Percentiles rank a stretch among this genome's conserved stretches.
Evolutionary conservation across 2,113 vertebrate genomes (phyloP).

Genomic region (Menidia beryllina): DNA sequence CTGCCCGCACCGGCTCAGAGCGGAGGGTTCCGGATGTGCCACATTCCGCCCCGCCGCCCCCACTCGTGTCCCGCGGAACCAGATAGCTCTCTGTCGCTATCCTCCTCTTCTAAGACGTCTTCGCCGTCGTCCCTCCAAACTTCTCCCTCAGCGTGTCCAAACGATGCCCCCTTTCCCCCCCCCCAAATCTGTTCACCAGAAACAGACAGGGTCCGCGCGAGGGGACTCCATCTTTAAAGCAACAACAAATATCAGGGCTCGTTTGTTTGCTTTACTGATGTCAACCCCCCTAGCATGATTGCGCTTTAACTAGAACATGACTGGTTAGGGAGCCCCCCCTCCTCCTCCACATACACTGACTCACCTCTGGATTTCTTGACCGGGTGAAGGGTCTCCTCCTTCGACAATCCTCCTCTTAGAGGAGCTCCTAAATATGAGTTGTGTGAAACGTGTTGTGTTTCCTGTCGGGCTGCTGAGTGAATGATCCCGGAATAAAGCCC

Average conservation of each 20-base stretch:
- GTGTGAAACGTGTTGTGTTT: background rate
- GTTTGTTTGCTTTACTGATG: constrained; percentile 26
- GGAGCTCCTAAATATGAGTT: background rate
- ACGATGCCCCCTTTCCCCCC: too few species aligned
- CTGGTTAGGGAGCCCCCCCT: background rate
- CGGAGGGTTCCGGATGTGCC: constrained; percentile 33
- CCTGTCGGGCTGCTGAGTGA: constrained; percentile 29
- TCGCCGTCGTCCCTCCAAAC: background rate
- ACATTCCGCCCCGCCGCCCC: constrained; percentile 39
- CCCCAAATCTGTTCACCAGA: constrained; percentile 20
- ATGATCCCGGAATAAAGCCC: constrained; percentile 42
- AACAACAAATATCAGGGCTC: constrained; percentile 23
- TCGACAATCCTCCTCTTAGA: background rate
- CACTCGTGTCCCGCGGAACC: constrained; percentile 11
- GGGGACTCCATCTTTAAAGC: constrained; percentile 63
- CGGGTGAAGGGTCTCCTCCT: constrained; percentile 15
- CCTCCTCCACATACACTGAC: too few species aligned
- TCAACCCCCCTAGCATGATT: constrained; percentile 7
- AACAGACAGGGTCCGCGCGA: constrained; percentile 18
- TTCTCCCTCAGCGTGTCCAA: constrained; percentile 23
- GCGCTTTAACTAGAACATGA: constrained; percentile 1
- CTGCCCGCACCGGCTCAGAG: constrained; percentile 55
- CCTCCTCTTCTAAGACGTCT: background rate
- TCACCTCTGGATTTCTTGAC: constrained; percentile 22
- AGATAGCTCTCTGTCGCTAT: constrained; percentile 1